Conservation (phyloP, 2,888 invertebrate species). For the Drosophila neonasuta region DNA sequence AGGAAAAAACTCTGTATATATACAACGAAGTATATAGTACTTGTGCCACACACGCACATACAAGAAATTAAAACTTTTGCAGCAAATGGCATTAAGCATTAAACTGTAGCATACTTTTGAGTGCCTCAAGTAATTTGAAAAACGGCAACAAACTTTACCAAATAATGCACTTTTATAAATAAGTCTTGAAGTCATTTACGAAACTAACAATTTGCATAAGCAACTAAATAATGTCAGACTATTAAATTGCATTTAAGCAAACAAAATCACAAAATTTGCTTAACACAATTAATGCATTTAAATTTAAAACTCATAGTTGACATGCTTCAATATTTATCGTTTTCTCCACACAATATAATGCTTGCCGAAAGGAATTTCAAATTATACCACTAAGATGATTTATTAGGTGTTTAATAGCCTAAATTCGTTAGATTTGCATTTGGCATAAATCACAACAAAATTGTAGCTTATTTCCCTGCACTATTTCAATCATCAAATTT, state of each 20-base stretch:
- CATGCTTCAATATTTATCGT: not conserved
- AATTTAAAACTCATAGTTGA: not conserved
- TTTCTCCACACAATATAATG: not conserved
- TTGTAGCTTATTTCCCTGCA: constrained; percentile 1
- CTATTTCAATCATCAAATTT: constrained; percentile 8
- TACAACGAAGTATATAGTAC: not conserved
- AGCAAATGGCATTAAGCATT: constrained; percentile 62
- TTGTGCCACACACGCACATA: constrained; percentile 17
- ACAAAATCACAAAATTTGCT: not conserved
- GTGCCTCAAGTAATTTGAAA: constrained; percentile 23
- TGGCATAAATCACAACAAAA: constrained; percentile 7
- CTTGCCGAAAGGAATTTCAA: not conserved
- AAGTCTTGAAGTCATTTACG: constrained; percentile 4
- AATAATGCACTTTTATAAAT: constrained; percentile 18
- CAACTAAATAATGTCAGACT: not conserved
- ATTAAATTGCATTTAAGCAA: not conserved
- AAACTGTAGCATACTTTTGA: constrained; percentile 49
- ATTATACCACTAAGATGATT: constrained; percentile 6
- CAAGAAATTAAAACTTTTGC: constrained; percentile 63
- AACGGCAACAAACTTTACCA: constrained; percentile 32
- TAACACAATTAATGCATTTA: not conserved
- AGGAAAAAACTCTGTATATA: constrained; percentile 9
- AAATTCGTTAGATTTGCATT: constrained; percentile 2
- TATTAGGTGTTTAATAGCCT: constrained; percentile 3
- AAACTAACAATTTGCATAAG: not conserved